A percentile compares a stretch with the other conserved stretches of the same genome.
These are phyloP conservation scores for Tiphia femorata DNA, from an alignment of 2,888 invertebrate species.

Conservation along the genomic window DNA sequence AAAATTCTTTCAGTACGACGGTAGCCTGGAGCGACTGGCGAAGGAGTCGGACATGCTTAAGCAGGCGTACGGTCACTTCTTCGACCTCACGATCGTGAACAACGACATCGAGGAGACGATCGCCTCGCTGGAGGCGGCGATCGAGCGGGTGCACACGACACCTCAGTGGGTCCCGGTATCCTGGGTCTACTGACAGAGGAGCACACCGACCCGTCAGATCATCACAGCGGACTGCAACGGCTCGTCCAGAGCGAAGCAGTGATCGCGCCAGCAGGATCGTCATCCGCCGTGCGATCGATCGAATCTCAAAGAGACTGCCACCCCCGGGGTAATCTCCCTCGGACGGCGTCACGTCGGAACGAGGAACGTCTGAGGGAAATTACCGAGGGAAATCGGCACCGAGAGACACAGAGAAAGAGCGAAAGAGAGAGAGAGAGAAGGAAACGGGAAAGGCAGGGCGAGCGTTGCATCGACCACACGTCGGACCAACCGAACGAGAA, in stretches of 20 bases:
- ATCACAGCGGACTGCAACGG: conserved; percentile 62
- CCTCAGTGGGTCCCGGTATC: conserved; percentile 98
- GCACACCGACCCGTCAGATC: conserved; percentile 60
- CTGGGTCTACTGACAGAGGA: conserved; percentile 92
- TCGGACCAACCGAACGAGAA: conserved; percentile 34
- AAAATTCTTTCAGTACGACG: conserved; percentile 88
- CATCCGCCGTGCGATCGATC: conserved; percentile 33
- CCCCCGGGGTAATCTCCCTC: conserved; percentile 9
- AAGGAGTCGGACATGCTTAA: conserved; percentile 97
- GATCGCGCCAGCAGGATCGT: conserved; percentile 37
- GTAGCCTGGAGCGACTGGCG: conserved; percentile 94
- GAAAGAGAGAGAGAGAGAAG: background rate
- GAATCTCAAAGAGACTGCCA: conserved; percentile 15
- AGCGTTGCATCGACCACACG: conserved; percentile 8
- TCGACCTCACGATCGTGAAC: conserved; percentile 98
- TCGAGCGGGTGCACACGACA: conserved; percentile 90
- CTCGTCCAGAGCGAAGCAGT: conserved; percentile 62
- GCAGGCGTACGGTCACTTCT: conserved; percentile 98
- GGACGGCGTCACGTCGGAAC: background rate
- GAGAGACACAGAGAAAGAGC: background rate
- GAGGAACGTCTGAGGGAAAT: conserved; percentile 11
- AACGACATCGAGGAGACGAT: conserved; percentile 99
- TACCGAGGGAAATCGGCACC: conserved; percentile 7
- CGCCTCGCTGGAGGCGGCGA: conserved; percentile 88
- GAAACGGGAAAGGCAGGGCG: background rate